Base-by-base conservation (phyloP, 2,888 invertebrate species). In the Epistrophe grossulariae region DNA sequence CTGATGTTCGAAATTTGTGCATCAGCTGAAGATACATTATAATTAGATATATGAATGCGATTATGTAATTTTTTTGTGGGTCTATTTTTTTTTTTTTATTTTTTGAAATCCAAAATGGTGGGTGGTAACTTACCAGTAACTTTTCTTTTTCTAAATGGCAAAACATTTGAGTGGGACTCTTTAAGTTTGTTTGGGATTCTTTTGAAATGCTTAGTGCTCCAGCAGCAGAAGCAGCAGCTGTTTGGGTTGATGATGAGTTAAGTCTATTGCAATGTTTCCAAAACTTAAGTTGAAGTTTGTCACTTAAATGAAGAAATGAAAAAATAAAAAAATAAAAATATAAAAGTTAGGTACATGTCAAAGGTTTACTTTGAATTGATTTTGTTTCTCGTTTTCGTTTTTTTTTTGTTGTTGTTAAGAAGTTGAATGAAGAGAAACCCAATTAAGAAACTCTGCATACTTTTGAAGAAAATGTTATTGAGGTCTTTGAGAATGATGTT, bases 141-240 rank as follows among this genome's bases (percentile, higher is more conserved):
- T 87, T 87, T 66, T 87, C 85, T 66, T 74, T 82, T 74, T 87
- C 85, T 15, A 87, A 66, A 24, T 83, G 79, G 19, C 79, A 79
- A 13, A 87, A 40, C 64, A 82, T 45, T 72, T 66, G 73, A 76
- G 79, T 74, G 71, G 79, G 59, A 55, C 28, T 83, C 31, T 79
- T 66, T 28, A 60, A 19, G 45, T 79, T 79, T 40, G 79, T 79
- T 74, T 82, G 85, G 13, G 74, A 82, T 66, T 79, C 74, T 70
- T 87, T 82, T 87, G 82, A 64, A 71, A 55, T 70, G 55, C 52
- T 74, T 19, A n/a, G n/a, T 19, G 70, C 28, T 45, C 31, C 66
- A 48, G 35, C 45, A 24, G 57, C 60, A 57, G 73, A 15, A 15
- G 24, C 24, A 2, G 24, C 24, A 2, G 24, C 40, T 40, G 50